Evolutionary conservation across 2,888 invertebrate genomes (phyloP).

Genomic region (Petrolisthes cinctipes): DNA sequence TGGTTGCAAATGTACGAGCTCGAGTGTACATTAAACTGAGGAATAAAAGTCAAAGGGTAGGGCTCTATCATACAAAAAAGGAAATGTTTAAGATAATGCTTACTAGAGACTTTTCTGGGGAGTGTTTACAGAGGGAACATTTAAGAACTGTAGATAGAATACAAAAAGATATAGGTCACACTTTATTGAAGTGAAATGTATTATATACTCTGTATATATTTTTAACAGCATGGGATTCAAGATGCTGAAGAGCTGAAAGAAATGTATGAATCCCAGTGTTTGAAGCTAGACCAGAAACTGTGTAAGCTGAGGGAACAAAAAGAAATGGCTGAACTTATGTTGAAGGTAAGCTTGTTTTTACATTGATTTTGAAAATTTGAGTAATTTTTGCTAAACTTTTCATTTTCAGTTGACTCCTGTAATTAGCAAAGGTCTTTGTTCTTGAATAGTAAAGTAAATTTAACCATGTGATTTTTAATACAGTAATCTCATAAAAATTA

Average conservation of each 20-base stretch:
- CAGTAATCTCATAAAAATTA: no score
- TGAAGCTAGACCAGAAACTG: slow-evolving; percentile 45
- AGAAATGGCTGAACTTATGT: slow-evolving; percentile 39
- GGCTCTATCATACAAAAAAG: no score
- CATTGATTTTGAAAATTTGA: no score
- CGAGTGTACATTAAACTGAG: no score
- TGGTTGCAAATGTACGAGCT: no score
- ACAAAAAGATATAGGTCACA: neutral
- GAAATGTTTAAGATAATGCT: no score
- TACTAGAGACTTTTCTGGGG: neutral
- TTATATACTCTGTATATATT: neutral
- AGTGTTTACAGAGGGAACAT: neutral
- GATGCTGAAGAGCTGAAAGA: slow-evolving; percentile 43
- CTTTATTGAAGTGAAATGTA: neutral
- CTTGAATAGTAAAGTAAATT: no score
- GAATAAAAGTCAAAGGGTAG: no score
- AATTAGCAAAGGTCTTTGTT: no score
- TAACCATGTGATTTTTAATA: no score
- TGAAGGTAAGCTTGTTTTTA: slow-evolving; percentile 29
- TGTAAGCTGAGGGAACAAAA: slow-evolving; percentile 54
- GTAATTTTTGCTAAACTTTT: no score
- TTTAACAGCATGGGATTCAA: slow-evolving; percentile 7
- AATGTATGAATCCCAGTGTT: slow-evolving; percentile 53
- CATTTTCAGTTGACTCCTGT: no score
- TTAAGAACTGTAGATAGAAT: neutral